A percentile compares a stretch with the other conserved stretches of the same genome.
These are phyloP conservation scores for Agrypnus murinus DNA, from an alignment of 2,888 invertebrate species.

Conservation along the genomic window DNA sequence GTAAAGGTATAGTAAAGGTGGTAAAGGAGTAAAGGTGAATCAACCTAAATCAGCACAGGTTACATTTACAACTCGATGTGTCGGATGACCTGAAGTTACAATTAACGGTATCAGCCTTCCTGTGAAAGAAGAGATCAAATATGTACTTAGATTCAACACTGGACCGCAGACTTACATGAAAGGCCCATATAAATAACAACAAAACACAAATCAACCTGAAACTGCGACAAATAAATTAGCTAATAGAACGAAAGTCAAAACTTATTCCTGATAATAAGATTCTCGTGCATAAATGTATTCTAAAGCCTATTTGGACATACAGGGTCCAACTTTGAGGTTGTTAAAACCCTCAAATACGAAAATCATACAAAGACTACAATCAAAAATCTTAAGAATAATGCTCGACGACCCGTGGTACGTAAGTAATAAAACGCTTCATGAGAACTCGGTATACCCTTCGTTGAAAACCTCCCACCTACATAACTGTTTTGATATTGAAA, in stretches of 20 bases:
- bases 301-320: no score
- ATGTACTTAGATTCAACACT: constrained; percentile 12
- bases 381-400: neutral
- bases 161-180: neutral
- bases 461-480: no score
- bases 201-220: no score
- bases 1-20: no score
- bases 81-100: neutral
- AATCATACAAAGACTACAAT: neutral
- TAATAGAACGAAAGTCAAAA: neutral
- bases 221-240: no score
- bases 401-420: neutral
- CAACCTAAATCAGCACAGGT: constrained; percentile 2
- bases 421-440: neutral
- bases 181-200: no score
- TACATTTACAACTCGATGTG: neutral
- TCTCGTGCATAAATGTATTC: neutral
- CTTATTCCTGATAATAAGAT: neutral
- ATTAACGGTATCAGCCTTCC: neutral
- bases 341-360: neutral
- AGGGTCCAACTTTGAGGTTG: no score
- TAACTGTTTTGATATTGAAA: no score
- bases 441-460: constrained; percentile 11
- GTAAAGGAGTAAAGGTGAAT: constrained; percentile 2
- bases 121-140: constrained; percentile 3